phyloP scores from a whole-genome alignment of 2,888 invertebrate species.

The Ametastegia equiseti region DNA sequence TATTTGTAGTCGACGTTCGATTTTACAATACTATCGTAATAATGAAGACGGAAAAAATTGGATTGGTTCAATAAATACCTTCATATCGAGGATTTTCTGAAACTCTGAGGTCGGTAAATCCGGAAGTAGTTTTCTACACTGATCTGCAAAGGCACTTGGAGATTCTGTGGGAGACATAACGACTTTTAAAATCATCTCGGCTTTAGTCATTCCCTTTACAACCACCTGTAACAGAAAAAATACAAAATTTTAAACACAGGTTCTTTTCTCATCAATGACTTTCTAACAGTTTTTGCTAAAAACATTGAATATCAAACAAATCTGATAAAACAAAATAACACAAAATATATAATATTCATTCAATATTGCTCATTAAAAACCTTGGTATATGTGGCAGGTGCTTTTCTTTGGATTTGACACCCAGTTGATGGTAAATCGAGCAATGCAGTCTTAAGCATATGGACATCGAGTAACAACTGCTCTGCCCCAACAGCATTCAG shows the following conservation, averaged over 20 bases:
- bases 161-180: conserved; percentile 96
- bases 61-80: conserved; percentile 76
- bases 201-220: conserved; percentile 95
- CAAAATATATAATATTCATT: neutral
- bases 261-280: neutral
- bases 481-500: conserved; percentile 92
- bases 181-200: conserved; percentile 99
- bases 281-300: no score
- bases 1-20: neutral
- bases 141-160: conserved; percentile 89
- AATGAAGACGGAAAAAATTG: neutral
- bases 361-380: conserved; percentile 70
- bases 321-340: neutral
- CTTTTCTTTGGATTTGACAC: conserved; percentile 91
- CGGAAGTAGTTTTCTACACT: conserved; percentile 93
- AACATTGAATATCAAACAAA: no score
- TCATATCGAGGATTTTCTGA: conserved; percentile 97
- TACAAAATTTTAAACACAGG: conserved; percentile 64
- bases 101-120: conserved; percentile 94
- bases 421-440: conserved; percentile 96
- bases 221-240: conserved; percentile 80
- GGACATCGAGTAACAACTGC: conserved; percentile 94
- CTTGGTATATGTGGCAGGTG: conserved; percentile 92
- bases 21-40: neutral
- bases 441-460: conserved; percentile 95